phyloP scores from a whole-genome alignment of 2,113 vertebrate genomes.

The Dicrurus megarhynchus region DNA sequence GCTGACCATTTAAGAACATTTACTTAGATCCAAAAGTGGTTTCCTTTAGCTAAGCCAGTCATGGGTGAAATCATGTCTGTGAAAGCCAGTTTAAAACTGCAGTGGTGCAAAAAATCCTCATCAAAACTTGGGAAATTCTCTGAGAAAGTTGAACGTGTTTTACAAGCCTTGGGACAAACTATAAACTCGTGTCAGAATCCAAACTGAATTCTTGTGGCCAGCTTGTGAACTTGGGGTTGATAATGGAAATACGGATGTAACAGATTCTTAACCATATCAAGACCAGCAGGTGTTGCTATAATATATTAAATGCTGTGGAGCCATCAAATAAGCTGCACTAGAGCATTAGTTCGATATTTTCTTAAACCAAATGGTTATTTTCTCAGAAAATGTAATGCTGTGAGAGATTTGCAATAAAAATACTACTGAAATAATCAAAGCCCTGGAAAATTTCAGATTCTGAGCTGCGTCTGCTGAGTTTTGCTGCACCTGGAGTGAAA shows the following conservation, averaged over 20 bases:
- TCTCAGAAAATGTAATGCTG: not conserved
- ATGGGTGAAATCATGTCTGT: not conserved
- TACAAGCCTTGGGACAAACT: not conserved
- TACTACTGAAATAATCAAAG: not conserved
- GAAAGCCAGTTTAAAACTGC: not conserved
- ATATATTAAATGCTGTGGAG: slow-evolving; percentile 48
- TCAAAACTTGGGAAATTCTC: not conserved
- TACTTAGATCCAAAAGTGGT: not conserved
- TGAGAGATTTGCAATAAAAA: not conserved
- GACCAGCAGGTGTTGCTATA: slow-evolving; percentile 61
- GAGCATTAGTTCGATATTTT: not conserved
- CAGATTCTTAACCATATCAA: slow-evolving; percentile 33
- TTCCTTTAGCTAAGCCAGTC: not conserved
- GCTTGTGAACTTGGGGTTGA: not conserved
- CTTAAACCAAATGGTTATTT: slow-evolving; percentile 2
- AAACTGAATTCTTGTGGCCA: not conserved
- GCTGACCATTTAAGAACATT: not conserved
- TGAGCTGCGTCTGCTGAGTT: not conserved
- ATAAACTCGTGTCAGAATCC: not conserved
- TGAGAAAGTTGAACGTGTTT: not conserved
- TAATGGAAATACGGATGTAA: not conserved
- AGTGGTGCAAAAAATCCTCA: not conserved
- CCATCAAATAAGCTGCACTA: not conserved
- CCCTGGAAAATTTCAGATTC: not conserved
- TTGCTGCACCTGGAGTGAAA: not conserved